A percentile compares a stretch with the other conserved stretches of the same genome.
Conservation (phyloP, 2,797 vertebrate genomes). For the Lagocephalus sceleratus region DNA sequence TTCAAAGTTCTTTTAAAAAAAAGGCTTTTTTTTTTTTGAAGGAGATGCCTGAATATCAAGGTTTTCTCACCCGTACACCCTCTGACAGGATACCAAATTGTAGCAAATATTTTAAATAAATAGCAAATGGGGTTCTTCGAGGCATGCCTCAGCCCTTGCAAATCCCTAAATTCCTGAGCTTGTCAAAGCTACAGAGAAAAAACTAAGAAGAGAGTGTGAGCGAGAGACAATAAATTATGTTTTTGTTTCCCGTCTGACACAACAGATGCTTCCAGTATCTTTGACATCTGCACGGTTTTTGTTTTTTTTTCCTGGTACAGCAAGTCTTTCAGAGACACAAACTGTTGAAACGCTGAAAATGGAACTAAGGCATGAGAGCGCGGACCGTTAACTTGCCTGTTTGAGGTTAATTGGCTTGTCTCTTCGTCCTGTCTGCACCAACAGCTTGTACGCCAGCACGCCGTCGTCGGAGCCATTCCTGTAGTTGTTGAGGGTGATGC, state of each 20-base stretch:
- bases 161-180: conserved; percentile 78
- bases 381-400: conserved; percentile 75
- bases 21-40: conserved; percentile 46
- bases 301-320: too few species aligned
- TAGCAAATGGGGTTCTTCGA: conserved; percentile 79
- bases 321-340: too few species aligned
- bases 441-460: conserved; percentile 92
- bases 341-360: too few species aligned
- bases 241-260: neutral
- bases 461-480: conserved; percentile 92
- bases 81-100: conserved; percentile 1
- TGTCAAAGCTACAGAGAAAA: conserved; percentile 65
- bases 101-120: conserved; percentile 67
- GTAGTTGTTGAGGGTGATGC: conserved; percentile 87
- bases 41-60: conserved; percentile 25
- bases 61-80: conserved; percentile 1
- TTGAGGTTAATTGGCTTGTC: conserved; percentile 91
- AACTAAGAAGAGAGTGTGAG: neutral
- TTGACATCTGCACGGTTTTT: too few species aligned
- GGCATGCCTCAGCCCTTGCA: conserved; percentile 64
- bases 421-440: conserved; percentile 91
- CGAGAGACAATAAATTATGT: neutral
- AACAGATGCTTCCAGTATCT: neutral
- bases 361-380: neutral
- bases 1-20: too few species aligned